phyloP scores from a whole-genome alignment of 2,888 invertebrate species.

The Ennomos fuscantarius region DNA sequence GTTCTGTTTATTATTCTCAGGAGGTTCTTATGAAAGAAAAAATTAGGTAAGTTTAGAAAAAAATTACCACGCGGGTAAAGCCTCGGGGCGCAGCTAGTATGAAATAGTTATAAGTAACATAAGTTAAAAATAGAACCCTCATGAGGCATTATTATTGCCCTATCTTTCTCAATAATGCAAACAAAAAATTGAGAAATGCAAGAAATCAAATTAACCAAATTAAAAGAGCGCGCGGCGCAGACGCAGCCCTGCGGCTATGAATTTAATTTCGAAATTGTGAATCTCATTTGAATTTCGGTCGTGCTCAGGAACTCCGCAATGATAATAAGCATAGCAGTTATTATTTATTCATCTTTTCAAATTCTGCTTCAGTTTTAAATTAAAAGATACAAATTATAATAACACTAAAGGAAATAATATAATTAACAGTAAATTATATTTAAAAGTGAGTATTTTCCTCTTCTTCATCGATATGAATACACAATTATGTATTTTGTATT shows the following conservation, averaged over 20 bases:
- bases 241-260: slow-evolving; percentile 22
- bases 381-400: no score
- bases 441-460: no score
- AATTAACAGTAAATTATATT: no score
- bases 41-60: no score
- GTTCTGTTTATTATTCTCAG: no score
- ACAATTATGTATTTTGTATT: no score
- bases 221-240: slow-evolving; percentile 22
- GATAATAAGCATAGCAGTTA: slow-evolving; percentile 15
- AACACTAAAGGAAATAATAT: no score
- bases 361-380: neutral
- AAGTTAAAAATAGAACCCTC: neutral
- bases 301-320: slow-evolving; percentile 24
- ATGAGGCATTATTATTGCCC: neutral
- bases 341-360: slow-evolving; percentile 14
- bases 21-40: no score
- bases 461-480: no score
- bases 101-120: no score
- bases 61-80: no score
- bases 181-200: slow-evolving; percentile 21
- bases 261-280: slow-evolving; percentile 29
- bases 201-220: slow-evolving; percentile 23
- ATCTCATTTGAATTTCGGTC: slow-evolving; percentile 27
- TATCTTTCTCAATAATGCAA: slow-evolving; percentile 13
- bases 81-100: no score